Base-by-base conservation (phyloP, 2,888 invertebrate species). In the Teleogryllus oceanicus region DNA sequence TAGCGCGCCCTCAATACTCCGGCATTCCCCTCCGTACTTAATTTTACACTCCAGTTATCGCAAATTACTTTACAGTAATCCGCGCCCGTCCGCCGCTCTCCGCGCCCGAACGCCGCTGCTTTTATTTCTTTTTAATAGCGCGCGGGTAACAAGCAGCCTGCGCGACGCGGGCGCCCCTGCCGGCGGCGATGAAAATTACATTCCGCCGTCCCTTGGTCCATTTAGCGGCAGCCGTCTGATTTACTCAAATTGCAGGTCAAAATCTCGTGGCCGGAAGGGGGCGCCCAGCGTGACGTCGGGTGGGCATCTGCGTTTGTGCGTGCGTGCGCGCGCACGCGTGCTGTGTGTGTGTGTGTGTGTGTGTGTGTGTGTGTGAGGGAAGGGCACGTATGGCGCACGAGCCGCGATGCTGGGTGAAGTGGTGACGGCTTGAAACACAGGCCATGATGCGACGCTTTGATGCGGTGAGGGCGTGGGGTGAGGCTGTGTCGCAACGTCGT, bases 1-100 rank as follows among this genome's bases (percentile, higher is more conserved):
- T 12, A 62, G n/a, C 62, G 62, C 62, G n/a, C 62, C 62, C 62
- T 62, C 62, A 62, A 62, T 62, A 62, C 62, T 62, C 62, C 62
- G 13, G n/a, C 62, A 62, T 62, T 18, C 62, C 62, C 62, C 13
- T 62, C 62, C 62, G 62, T 62, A 62, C 62, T 62, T 62, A 62
- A 62, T 62, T 62, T 62, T 62, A 62, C 62, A 62, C 62, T 62
- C 62, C 62, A 62, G 62, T 62, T 62, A 62, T 62, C 62, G 62
- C 62, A 62, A 62, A 62, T 62, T 62, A 62, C 62, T 62, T 62
- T 62, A 62, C 62, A 62, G 62, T 62, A 62, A 62, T 62, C 62
- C 62, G 62, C 62, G 62, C 62, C 13, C 62, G 62, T 62, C 62
- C 16, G 10, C 16, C 62, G 62, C 62, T 62, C 62, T 62, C 62